These are phyloP conservation scores for Cryptus viduatorius DNA, from an alignment of 2,888 invertebrate species.

Conservation along the genomic window DNA sequence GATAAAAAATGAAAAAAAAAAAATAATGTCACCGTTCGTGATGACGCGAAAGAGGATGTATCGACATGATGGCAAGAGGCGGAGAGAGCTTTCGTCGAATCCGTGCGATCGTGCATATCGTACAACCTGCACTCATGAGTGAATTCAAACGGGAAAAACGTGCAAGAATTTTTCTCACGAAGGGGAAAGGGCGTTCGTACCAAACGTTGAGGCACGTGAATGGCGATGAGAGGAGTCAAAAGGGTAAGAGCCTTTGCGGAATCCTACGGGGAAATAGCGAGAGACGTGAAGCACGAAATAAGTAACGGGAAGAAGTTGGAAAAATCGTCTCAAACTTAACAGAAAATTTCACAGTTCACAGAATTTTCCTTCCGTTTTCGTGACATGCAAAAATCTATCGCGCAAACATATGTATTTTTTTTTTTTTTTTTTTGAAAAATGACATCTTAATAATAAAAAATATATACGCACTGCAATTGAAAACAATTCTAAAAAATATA, in stretches of 20 bases:
- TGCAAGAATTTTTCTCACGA: background rate
- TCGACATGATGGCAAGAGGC: background rate
- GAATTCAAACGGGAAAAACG: constrained; percentile 28
- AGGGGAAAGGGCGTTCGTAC: constrained; percentile 4
- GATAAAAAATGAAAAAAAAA: background rate
- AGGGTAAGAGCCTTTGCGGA: constrained; percentile 30
- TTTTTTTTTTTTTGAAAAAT: no score
- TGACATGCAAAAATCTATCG: no score
- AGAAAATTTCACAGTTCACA: no score
- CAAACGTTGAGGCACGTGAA: constrained; percentile 25
- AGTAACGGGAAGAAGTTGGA: background rate
- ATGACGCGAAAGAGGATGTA: background rate
- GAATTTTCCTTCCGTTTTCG: no score
- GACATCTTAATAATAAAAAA: no score
- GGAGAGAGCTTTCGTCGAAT: background rate
- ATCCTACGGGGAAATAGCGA: constrained; percentile 7
- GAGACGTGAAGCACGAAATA: background rate
- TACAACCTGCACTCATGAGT: background rate
- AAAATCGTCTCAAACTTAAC: background rate
- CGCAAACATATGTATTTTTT: no score
- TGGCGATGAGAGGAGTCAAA: constrained; percentile 43
- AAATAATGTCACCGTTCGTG: background rate
- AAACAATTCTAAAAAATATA: no score
- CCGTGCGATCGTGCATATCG: constrained; percentile 2
- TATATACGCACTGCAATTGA: no score